Base-by-base conservation (phyloP, 2,113 vertebrate species). In the Okapia johnstoni region DNA sequence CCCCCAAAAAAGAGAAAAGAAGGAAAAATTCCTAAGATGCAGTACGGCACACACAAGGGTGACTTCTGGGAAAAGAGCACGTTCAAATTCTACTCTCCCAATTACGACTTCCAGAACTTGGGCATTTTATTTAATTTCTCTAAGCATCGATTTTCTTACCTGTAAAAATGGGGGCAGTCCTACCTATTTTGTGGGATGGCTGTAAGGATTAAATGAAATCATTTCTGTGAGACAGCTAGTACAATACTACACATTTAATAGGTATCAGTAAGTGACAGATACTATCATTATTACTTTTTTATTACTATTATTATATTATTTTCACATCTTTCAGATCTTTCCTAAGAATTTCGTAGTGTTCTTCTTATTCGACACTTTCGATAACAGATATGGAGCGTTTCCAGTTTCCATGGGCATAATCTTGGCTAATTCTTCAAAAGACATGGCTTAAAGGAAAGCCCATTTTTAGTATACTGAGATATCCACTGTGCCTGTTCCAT, bases 401-500 rank as follows among this genome's bases (percentile, higher is more conserved):
- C 88, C 83, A 77, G 86, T 81, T 94, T 96, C 61, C 61, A 21
- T 66, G n/a, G 93, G 52, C 17, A 46, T 79, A 83, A 87, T 58
- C 55, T 88, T 84, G 83, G 60, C 26, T n/a, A 86, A 96, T 46
- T 97, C 70, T 85, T 93, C 46, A 77, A 25, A 96, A 60, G 12
- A 36, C 30, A 76, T 33, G 21, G 16, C 15, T 85, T 77, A 85
- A 93, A 96, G 16, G n/a, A 48, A 94, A 91, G 50, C 81, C 58
- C 97, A 79, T 88, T 93, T 97, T 97, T 92, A 76, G 52, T 17
- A 66, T n/a, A 66, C 36, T 43, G 28, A 92, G 23, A 57, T 52
- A 80, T 88, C 76, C 79, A 58, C 15, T 85, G 40, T 95, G 57
- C 19, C 73, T 94, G 28, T 63, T 66, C 15, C 85, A n/a, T 48